phyloP scores from a whole-genome alignment of 1,140 invertebrate species.

The Bombus sibiricus region DNA sequence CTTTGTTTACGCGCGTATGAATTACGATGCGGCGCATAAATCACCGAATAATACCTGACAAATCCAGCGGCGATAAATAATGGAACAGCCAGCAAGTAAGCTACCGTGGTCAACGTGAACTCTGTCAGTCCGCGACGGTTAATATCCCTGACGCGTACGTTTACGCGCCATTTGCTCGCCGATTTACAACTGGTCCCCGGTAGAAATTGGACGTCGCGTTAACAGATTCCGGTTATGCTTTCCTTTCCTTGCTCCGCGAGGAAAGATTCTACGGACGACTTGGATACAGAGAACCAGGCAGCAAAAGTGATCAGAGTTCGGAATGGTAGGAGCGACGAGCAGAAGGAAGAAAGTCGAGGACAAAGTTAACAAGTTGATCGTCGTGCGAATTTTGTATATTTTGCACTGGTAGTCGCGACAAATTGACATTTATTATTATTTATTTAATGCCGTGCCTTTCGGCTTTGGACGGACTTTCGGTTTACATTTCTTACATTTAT shows the following conservation, averaged over 20 bases:
- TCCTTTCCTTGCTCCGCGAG: slow-evolving; percentile 38
- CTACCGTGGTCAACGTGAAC: slow-evolving; percentile 32
- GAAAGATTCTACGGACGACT: slow-evolving; percentile 31
- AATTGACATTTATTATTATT: too few species aligned
- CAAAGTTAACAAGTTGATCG: slow-evolving; percentile 24
- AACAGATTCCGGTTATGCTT: slow-evolving; percentile 62
- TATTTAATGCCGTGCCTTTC: too few species aligned
- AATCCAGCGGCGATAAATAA: slow-evolving; percentile 57
- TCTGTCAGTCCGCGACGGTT: slow-evolving; percentile 53
- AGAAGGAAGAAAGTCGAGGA: slow-evolving; percentile 18
- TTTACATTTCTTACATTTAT: too few species aligned
- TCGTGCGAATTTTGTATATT: too few species aligned
- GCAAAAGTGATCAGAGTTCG: slow-evolving; percentile 57
- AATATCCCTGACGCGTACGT: slow-evolving; percentile 49
- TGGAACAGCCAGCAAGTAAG: slow-evolving; percentile 27
- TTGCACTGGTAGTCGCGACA: too few species aligned
- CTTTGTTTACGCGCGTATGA: slow-evolving; percentile 56
- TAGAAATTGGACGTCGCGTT: slow-evolving; percentile 61
- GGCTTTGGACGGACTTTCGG: too few species aligned
- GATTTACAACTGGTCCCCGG: slow-evolving; percentile 56
- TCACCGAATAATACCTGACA: slow-evolving; percentile 53
- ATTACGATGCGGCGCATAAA: slow-evolving; percentile 52
- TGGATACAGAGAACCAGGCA: not conserved
- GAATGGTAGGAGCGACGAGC: slow-evolving; percentile 45
- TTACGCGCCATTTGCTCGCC: slow-evolving; percentile 60